A percentile compares a stretch with the other conserved stretches of the same genome.
Conservation (phyloP, 2,888 invertebrate species). For the Tinea semifulvella region DNA sequence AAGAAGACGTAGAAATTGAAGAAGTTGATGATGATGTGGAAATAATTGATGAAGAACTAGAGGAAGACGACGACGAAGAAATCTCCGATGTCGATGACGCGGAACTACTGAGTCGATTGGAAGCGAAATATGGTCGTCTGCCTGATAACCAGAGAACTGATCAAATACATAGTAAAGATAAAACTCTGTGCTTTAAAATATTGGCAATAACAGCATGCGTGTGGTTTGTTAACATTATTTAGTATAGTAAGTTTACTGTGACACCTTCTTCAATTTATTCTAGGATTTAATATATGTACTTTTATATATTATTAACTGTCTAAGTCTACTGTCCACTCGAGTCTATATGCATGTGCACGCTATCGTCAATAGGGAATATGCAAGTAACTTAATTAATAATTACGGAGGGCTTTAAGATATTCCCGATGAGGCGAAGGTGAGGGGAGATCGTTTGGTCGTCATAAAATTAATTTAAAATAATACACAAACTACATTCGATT, state of each 20-base stretch:
- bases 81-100: conserved; percentile 74
- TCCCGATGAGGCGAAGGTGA: no score
- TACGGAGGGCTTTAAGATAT: no score
- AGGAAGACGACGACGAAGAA: conserved; percentile 57
- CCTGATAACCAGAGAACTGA: conserved; percentile 61
- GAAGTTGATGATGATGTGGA: conserved; percentile 51
- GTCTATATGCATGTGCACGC: no score
- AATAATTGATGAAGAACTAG: conserved; percentile 49
- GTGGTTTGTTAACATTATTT: conserved; percentile 27
- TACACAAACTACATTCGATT: no score
- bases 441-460: no score
- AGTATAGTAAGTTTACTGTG: conserved; percentile 4
- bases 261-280: conserved; percentile 4
- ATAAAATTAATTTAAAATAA: no score
- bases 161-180: conserved; percentile 55
- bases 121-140: conserved; percentile 77
- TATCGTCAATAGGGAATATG: no score
- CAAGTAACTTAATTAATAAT: no score
- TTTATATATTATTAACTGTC: background rate
- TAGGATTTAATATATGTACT: background rate
- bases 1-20: conserved; percentile 26
- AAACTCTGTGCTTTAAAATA: conserved; percentile 10
- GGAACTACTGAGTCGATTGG: conserved; percentile 73
- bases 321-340: no score
- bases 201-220: conserved; percentile 19